phyloP scores from a whole-genome alignment of 2,797 vertebrate genomes.

The Benthosema pterotum region DNA sequence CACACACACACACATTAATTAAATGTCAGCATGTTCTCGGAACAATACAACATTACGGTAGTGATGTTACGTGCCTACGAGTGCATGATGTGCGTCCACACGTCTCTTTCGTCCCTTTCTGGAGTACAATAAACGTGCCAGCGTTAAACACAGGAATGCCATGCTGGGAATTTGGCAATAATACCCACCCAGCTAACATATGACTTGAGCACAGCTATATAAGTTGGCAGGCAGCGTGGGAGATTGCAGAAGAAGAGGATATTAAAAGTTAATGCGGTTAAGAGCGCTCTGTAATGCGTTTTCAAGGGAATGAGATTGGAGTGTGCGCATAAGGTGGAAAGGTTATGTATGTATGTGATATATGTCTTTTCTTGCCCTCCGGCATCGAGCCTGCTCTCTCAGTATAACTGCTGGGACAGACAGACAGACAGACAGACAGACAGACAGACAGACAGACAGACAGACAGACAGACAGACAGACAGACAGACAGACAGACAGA shows the following conservation, averaged over 20 bases:
- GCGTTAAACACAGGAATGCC: slow-evolving; percentile 12
- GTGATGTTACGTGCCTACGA: too few relatives aligned
- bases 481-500: background rate
- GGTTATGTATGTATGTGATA: slow-evolving; percentile 17
- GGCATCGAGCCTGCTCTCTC: background rate
- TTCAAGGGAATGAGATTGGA: slow-evolving; percentile 15
- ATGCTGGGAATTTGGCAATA: background rate
- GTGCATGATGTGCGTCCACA: background rate
- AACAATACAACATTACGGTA: slow-evolving; percentile 25
- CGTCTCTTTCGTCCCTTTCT: background rate
- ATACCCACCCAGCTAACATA: slow-evolving; percentile 7
- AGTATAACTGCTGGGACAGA: slow-evolving; percentile 27
- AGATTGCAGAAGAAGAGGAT: slow-evolving; percentile 27
- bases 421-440: slow-evolving; percentile 9
- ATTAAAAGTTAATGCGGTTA: slow-evolving; percentile 49
- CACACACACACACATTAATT: slow-evolving; percentile 45
- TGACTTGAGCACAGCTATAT: slow-evolving; percentile 4
- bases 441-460: background rate
- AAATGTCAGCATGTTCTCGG: slow-evolving; percentile 55
- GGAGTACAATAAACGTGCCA: slow-evolving; percentile 25
- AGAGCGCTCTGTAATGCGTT: slow-evolving; percentile 16
- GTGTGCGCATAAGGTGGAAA: slow-evolving; percentile 2
- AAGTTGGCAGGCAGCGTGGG: slow-evolving; percentile 9
- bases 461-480: slow-evolving; percentile 11
- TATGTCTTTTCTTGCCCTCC: slow-evolving; percentile 3